Evolutionary conservation across 2,113 vertebrate species (phyloP).

Genomic region (Paratilapia polleni): DNA sequence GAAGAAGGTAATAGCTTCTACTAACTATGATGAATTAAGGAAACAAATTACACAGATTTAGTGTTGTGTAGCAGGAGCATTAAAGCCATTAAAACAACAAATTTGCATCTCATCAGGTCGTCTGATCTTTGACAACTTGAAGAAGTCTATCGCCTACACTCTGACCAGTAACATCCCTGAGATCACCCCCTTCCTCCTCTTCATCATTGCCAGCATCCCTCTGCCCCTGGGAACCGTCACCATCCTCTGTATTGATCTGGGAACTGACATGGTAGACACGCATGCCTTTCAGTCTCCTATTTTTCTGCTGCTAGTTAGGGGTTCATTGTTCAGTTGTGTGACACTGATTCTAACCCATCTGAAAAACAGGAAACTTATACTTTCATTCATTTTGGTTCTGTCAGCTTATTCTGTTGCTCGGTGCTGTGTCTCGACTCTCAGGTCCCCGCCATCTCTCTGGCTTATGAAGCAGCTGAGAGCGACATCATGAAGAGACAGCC

Average conservation of each 20-base stretch:
- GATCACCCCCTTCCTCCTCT: conserved; percentile 93
- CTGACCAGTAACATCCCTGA: conserved; percentile 96
- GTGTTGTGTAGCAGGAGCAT: neutral
- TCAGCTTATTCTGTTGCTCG: neutral
- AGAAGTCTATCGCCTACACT: conserved; percentile 95
- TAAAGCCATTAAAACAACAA: neutral
- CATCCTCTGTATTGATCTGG: conserved; percentile 95
- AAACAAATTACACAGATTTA: neutral
- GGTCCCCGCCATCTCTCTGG: conserved; percentile 94
- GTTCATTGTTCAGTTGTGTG: neutral
- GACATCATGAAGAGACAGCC: conserved; percentile 98
- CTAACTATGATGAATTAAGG: too few species aligned
- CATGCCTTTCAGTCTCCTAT: neutral
- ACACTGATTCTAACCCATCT: neutral
- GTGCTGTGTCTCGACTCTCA: conserved; percentile 42
- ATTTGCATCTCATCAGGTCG: conserved; percentile 77
- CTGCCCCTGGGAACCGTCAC: conserved; percentile 91
- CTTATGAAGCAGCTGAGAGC: conserved; percentile 93
- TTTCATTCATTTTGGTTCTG: neutral
- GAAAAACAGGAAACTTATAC: neutral
- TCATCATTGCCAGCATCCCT: conserved; percentile 92
- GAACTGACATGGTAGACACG: conserved; percentile 91
- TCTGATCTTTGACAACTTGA: conserved; percentile 94
- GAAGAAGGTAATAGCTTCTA: conserved; percentile 84
- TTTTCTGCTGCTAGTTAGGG: neutral